Evolutionary conservation across 1,140 invertebrate genomes (phyloP).

Genomic region (Orchesella cincta): DNA sequence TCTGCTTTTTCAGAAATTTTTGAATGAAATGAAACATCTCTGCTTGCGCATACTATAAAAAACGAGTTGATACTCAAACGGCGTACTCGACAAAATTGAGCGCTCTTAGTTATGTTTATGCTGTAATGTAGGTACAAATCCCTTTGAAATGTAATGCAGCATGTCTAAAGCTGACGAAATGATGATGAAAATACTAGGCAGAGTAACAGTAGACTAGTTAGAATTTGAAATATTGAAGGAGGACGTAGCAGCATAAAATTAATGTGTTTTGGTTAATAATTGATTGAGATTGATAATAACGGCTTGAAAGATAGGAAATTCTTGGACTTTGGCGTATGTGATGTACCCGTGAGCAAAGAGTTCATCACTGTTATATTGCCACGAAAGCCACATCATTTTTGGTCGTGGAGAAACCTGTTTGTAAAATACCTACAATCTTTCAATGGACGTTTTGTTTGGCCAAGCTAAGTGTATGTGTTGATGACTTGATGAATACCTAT

Average conservation of each 20-base stretch:
- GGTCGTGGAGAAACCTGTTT: constrained; percentile 3
- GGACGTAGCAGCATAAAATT: constrained; percentile 1
- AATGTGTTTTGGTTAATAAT: constrained; percentile 1
- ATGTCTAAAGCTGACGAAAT: too few relatives aligned
- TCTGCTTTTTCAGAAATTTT: background rate
- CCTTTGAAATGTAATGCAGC: too few relatives aligned
- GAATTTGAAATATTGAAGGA: background rate
- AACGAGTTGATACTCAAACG: too few relatives aligned
- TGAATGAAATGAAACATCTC: background rate
- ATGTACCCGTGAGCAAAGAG: too few relatives aligned
- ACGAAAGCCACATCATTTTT: background rate
- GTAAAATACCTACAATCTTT: background rate
- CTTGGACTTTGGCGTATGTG: too few relatives aligned
- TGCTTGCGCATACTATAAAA: too few relatives aligned
- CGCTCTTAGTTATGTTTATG: too few relatives aligned
- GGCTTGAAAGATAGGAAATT: background rate
- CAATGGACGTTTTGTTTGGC: background rate
- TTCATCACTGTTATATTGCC: background rate
- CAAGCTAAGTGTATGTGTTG: background rate
- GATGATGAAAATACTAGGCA: too few relatives aligned
- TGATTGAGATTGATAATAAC: constrained; percentile 18
- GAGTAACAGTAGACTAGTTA: background rate
- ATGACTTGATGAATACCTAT: background rate
- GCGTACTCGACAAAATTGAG: too few relatives aligned
- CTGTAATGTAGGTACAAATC: background rate